Evolutionary conservation across 1,140 invertebrate species (phyloP).

Genomic region (Drosophila baimaii): DNA sequence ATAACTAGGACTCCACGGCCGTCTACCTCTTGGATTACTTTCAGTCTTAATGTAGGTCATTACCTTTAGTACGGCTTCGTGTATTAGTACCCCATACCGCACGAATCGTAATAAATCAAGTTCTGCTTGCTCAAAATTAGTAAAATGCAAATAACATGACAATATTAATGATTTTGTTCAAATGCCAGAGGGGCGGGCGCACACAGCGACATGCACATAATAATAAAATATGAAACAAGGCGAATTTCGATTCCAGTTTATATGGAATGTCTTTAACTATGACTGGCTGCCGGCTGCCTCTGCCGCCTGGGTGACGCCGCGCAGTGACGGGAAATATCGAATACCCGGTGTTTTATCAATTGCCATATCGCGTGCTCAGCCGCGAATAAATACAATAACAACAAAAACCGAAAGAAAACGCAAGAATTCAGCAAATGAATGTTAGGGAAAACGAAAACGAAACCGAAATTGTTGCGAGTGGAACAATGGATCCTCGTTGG

Average conservation of each 20-base stretch:
- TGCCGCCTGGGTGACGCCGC: neutral
- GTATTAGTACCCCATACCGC: constrained; percentile 1
- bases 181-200: neutral
- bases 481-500: constrained; percentile 58
- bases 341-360: constrained; percentile 82
- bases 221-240: constrained; percentile 63
- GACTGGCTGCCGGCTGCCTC: constrained; percentile 20
- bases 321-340: constrained; percentile 72
- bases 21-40: neutral
- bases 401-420: constrained; percentile 28
- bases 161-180: constrained; percentile 70
- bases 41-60: constrained; percentile 34
- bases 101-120: constrained; percentile 70
- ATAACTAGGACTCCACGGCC: neutral
- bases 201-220: constrained; percentile 33
- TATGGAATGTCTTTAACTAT: constrained; percentile 46
- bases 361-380: constrained; percentile 73
- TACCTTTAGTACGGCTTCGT: constrained; percentile 18
- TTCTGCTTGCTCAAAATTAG: constrained; percentile 69
- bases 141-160: constrained; percentile 78
- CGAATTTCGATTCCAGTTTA: constrained; percentile 42
- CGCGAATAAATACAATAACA: constrained; percentile 51
- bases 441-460: constrained; percentile 30
- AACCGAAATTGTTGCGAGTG: constrained; percentile 54
- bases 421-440: constrained; percentile 45